phyloP scores from a whole-genome alignment of 1,140 invertebrate species.

The Oedothorax gibbosus region DNA sequence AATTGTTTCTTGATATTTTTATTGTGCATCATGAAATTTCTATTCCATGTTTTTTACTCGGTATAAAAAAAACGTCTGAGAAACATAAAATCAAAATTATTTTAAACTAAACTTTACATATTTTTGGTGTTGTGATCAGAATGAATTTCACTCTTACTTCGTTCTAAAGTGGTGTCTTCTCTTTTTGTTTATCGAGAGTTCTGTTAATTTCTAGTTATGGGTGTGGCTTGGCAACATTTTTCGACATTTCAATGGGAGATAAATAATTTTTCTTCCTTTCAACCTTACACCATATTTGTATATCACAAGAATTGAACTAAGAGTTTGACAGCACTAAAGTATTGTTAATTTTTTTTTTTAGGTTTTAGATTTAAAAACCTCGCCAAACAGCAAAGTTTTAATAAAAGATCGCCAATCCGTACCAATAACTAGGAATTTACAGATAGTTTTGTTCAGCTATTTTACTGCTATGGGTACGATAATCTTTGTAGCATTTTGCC shows the following conservation, averaged over 20 bases:
- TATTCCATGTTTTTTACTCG: constrained; percentile 33
- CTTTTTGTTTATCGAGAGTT: too few species aligned
- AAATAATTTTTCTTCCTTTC: too few species aligned
- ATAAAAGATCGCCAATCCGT: too few species aligned
- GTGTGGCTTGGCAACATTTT: too few species aligned
- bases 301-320: neutral
- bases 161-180: too few species aligned
- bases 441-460: too few species aligned
- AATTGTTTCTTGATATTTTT: constrained; percentile 55
- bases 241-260: too few species aligned
- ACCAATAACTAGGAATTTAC: too few species aligned
- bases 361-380: constrained; percentile 24
- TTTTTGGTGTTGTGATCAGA: constrained; percentile 52
- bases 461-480: constrained; percentile 58
- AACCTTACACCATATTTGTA: too few species aligned
- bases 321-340: neutral
- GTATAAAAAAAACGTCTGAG: constrained; percentile 3
- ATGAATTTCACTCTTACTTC: too few species aligned
- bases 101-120: constrained; percentile 53
- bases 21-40: constrained; percentile 34
- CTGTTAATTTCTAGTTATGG: too few species aligned
- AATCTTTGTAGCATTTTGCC: constrained; percentile 61
- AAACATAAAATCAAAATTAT: constrained; percentile 34
- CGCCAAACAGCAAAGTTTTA: too few species aligned
- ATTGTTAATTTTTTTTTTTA: constrained; percentile 10